Conservation (phyloP, 1,140 invertebrate genomes). For the Zaprionus davidi region DNA sequence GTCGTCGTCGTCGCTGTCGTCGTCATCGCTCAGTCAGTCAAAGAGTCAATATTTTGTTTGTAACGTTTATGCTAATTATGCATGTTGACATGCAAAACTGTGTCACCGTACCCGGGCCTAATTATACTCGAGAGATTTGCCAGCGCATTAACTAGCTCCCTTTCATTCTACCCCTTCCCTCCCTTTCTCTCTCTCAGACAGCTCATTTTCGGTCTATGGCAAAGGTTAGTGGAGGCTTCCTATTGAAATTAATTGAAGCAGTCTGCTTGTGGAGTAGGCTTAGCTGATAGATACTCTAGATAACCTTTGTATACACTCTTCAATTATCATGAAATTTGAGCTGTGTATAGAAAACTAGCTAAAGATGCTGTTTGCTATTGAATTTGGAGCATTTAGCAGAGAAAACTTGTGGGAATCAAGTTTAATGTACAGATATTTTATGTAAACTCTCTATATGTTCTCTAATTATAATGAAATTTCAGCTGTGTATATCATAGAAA, state of each 20-base stretch:
- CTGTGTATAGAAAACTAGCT: background rate
- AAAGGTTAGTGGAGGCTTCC: background rate
- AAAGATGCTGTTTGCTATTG: no score
- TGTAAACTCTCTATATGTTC: background rate
- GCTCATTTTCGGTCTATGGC: background rate
- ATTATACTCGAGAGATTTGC: slow-evolving; percentile 62
- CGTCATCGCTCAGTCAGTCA: slow-evolving; percentile 26
- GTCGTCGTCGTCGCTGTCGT: background rate
- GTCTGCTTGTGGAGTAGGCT: background rate
- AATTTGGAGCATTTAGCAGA: no score
- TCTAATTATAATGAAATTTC: background rate
- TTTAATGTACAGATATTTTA: no score
- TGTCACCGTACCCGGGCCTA: slow-evolving; percentile 60
- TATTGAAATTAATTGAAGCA: background rate
- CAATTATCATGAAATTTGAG: background rate
- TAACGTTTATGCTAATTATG: slow-evolving; percentile 78
- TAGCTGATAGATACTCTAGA: background rate
- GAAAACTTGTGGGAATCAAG: no score
- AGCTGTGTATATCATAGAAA: background rate
- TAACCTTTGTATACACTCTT: background rate
- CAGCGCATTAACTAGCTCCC: slow-evolving; percentile 35
- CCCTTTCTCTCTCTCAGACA: background rate
- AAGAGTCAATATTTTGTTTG: slow-evolving; percentile 74
- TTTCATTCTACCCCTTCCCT: background rate
- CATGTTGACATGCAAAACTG: slow-evolving; percentile 72